A percentile compares a stretch with the other conserved stretches of the same genome.
These are phyloP conservation scores for Rhadina sibilatrix DNA, from an alignment of 2,113 vertebrate species.

Conservation along the genomic window DNA sequence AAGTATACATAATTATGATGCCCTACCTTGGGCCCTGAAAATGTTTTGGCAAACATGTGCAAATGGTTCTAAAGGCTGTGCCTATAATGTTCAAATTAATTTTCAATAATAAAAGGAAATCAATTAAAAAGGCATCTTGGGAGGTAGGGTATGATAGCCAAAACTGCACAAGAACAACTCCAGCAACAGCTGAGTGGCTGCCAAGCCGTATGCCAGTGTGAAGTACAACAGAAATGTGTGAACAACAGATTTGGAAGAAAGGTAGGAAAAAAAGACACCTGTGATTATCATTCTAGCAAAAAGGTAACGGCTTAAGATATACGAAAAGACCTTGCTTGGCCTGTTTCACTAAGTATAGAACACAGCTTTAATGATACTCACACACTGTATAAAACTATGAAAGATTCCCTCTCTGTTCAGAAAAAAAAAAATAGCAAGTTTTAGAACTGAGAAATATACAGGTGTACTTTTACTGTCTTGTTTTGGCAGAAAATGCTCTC, in stretches of 20 bases:
- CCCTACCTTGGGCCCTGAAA: neutral
- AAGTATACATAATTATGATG: neutral
- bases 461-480: neutral
- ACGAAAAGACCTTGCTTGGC: neutral
- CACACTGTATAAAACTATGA: neutral
- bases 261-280: slow-evolving; percentile 1
- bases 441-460: neutral
- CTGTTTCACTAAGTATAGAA: neutral
- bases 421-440: neutral
- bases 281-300: neutral
- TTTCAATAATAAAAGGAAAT: neutral
- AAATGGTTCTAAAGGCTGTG: neutral
- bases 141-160: neutral
- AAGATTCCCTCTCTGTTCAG: neutral
- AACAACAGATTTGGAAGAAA: slow-evolving; percentile 20
- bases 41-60: neutral
- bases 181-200: slow-evolving; percentile 4
- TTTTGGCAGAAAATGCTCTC: neutral
- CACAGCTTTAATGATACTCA: neutral
- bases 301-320: neutral
- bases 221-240: slow-evolving; percentile 19
- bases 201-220: neutral
- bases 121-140: slow-evolving; percentile 16
- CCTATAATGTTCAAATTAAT: neutral
- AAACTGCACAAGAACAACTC: neutral